Conservation (phyloP, 2,797 vertebrate species). For the Pangasius djambal region DNA sequence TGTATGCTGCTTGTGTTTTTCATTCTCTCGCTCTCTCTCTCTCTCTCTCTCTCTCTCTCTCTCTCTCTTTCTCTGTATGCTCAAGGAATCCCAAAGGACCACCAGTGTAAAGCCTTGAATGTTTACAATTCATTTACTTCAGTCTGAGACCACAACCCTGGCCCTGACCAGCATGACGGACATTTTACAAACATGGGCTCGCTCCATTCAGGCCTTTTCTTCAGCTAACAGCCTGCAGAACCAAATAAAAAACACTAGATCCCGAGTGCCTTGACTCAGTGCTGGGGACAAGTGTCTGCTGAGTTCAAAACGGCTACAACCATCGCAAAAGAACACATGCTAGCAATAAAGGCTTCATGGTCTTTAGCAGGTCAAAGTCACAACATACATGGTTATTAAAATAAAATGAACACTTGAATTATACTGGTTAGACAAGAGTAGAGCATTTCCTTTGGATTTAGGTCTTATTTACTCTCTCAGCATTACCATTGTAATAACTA, state of each 20-base stretch:
- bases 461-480: neutral
- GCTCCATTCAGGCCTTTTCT: neutral
- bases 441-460: neutral
- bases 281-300: no score
- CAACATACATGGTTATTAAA: neutral
- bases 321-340: neutral
- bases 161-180: neutral
- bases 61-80: neutral
- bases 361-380: neutral
- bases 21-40: neutral
- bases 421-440: neutral
- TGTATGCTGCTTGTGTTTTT: neutral
- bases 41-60: slow-evolving; percentile 1
- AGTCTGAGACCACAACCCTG: neutral
- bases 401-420: neutral
- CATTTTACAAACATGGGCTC: neutral
- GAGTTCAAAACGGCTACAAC: neutral
- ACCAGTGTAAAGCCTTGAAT: neutral
- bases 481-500: neutral
- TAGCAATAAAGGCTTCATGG: neutral
- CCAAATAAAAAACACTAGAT: neutral
- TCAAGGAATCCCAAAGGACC: neutral
- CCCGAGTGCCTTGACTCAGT: neutral
- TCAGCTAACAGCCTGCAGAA: neutral
- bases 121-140: neutral